A percentile compares a stretch with the other conserved stretches of the same genome.
Conservation (phyloP, 2,888 invertebrate species). For the Brenthis hecate region DNA sequence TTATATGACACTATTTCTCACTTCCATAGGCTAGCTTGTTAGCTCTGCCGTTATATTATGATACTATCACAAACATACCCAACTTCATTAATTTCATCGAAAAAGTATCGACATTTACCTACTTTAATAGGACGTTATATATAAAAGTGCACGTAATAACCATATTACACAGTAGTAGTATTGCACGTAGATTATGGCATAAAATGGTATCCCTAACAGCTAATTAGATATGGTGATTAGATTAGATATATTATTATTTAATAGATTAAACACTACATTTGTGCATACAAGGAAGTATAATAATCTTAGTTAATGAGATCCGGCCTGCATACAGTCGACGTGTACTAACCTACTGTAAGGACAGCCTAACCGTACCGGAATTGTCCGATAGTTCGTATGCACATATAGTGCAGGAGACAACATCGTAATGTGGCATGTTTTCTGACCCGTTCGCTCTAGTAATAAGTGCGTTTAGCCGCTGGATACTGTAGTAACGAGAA, state of each 20-base stretch:
- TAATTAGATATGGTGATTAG: neutral
- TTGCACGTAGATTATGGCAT: slow-evolving; percentile 24
- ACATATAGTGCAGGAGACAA: too few relatives aligned
- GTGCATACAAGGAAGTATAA: slow-evolving; percentile 32
- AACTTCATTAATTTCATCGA: neutral
- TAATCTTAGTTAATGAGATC: slow-evolving; percentile 28
- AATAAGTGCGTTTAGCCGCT: too few relatives aligned
- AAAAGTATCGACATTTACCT: neutral
- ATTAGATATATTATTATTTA: slow-evolving; percentile 1
- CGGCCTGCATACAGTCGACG: slow-evolving; percentile 9
- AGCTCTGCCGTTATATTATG: neutral
- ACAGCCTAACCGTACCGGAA: slow-evolving; percentile 6
- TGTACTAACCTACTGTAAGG: neutral
- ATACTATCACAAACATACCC: neutral
- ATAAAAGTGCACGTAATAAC: slow-evolving; percentile 4
- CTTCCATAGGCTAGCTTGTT: too few relatives aligned
- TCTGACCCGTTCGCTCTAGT: too few relatives aligned
- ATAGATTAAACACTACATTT: slow-evolving; percentile 28
- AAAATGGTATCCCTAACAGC: slow-evolving; percentile 12
- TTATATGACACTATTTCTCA: too few relatives aligned
- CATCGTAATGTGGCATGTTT: too few relatives aligned
- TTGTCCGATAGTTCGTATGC: too few relatives aligned
- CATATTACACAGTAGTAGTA: slow-evolving; percentile 5
- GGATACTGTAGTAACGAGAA: too few relatives aligned
- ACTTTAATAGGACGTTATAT: neutral